These are phyloP conservation scores for Pseudeuparius sepicola DNA, from an alignment of 2,888 invertebrate species.

Conservation along the genomic window DNA sequence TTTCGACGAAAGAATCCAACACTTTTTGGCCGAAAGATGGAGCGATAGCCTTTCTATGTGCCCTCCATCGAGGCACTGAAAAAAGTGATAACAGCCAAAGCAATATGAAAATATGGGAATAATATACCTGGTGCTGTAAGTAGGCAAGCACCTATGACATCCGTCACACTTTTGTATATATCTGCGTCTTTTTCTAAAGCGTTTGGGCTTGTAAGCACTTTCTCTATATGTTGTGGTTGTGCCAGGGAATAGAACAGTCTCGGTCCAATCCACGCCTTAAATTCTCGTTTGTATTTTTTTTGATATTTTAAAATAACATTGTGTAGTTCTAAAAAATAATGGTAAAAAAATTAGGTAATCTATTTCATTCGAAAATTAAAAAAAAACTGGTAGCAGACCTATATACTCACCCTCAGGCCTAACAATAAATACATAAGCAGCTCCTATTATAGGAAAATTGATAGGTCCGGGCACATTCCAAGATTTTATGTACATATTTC, in stretches of 20 bases:
- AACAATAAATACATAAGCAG: neutral
- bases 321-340: too few relatives aligned
- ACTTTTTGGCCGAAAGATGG: slow-evolving; percentile 55
- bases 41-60: slow-evolving; percentile 47
- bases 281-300: too few relatives aligned
- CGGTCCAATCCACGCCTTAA: neutral
- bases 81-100: slow-evolving; percentile 1
- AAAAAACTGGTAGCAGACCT: too few relatives aligned
- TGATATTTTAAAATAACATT: too few relatives aligned
- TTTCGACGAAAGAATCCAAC: slow-evolving; percentile 49
- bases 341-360: too few relatives aligned
- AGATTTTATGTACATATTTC: neutral
- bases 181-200: slow-evolving; percentile 2
- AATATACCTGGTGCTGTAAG: too few relatives aligned
- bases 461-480: slow-evolving; percentile 3
- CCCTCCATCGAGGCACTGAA: slow-evolving; percentile 48
- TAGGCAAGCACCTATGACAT: neutral
- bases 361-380: too few relatives aligned
- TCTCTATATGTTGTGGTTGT: neutral
- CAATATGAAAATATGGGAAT: too few relatives aligned
- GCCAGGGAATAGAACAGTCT: neutral
- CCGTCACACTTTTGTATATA: slow-evolving; percentile 1
- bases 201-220: neutral
- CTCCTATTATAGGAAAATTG: slow-evolving; percentile 4
- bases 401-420: neutral